phyloP scores from a whole-genome alignment of 2,888 invertebrate genomes.

The Erannis defoliaria region DNA sequence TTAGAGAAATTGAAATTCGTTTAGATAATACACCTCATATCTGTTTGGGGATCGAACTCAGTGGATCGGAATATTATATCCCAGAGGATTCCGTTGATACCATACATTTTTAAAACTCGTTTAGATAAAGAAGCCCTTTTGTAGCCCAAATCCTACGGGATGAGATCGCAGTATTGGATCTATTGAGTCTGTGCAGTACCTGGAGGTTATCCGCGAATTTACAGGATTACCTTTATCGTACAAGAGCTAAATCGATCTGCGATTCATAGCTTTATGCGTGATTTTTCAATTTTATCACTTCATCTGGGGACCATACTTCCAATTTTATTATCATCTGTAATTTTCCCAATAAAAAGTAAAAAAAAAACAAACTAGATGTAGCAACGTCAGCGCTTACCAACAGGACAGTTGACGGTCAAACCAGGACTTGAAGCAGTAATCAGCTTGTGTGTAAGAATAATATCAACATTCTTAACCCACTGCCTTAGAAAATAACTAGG shows the following conservation, averaged over 20 bases:
- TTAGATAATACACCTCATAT: conserved; percentile 28
- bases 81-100: conserved; percentile 41
- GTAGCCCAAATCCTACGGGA: conserved; percentile 51
- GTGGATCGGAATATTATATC: conserved; percentile 52
- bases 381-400: too few relatives aligned
- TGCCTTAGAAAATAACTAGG: too few relatives aligned
- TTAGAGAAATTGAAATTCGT: conserved; percentile 30
- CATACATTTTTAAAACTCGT: conserved; percentile 54
- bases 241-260: neutral
- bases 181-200: conserved; percentile 31
- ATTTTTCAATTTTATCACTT: neutral
- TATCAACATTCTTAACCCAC: too few relatives aligned
- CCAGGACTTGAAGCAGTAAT: too few relatives aligned
- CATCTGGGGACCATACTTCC: too few relatives aligned
- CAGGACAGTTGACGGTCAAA: too few relatives aligned
- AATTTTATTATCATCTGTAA: too few relatives aligned
- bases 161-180: conserved; percentile 45
- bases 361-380: too few relatives aligned
- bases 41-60: conserved; percentile 35
- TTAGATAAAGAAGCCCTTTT: conserved; percentile 53
- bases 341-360: too few relatives aligned
- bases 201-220: conserved; percentile 29
- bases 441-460: too few relatives aligned
- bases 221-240: conserved; percentile 7
- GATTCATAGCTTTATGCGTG: neutral